Evolutionary conservation across 2,888 invertebrate species (phyloP), one percentile per base, ranked within the genome.

Genomic region (Mythimna vitellina): DNA sequence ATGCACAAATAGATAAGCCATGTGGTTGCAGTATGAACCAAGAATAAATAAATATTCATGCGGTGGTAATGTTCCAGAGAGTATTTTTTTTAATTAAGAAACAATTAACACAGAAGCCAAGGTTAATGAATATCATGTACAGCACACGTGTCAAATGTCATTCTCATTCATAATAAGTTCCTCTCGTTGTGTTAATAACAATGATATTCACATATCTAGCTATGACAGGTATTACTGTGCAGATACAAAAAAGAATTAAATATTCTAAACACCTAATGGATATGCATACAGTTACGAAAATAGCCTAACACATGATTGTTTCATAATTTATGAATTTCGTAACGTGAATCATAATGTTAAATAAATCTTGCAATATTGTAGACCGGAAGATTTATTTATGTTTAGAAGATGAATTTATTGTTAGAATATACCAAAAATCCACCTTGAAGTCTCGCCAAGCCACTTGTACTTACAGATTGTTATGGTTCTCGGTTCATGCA

Each of bases 401-500:
- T 67, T 53, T 22, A 49, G 61, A 69, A 84, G 63, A 77, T 79
- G 67, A 76, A 68, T 78, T 69, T 77, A 76, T 82, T 80, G 77
- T 83, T 78, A 64, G 73, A 76, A 66, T 76, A 77, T 73, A 78
- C 85, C 73, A 80, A 73, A 73, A 73, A 82, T 74, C 73, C 75
- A 82, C 78, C 82, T 90, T 88, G 87, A 88, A 86, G 85, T 75
- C 82, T 87, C 72, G 87, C 87, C 87, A 86, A 86, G 82, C 78
- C 83, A 86, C 84, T 88, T 77, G 81, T 79, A 78, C 76, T 86
- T 76, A 83, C 87, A 88, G 86, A 86, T 87, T 85, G 84, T 86
- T 85, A 81, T 84, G 84, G 81, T 87, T 85, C 86, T 88, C 80
- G 76, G 72, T 86, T 87, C 88, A 91, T 91, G 90, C 86, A 89